Percentiles rank a stretch among this genome's conserved stretches.
Evolutionary conservation across 2,797 vertebrate species (phyloP).

Genomic region (Ceryle rudis): DNA sequence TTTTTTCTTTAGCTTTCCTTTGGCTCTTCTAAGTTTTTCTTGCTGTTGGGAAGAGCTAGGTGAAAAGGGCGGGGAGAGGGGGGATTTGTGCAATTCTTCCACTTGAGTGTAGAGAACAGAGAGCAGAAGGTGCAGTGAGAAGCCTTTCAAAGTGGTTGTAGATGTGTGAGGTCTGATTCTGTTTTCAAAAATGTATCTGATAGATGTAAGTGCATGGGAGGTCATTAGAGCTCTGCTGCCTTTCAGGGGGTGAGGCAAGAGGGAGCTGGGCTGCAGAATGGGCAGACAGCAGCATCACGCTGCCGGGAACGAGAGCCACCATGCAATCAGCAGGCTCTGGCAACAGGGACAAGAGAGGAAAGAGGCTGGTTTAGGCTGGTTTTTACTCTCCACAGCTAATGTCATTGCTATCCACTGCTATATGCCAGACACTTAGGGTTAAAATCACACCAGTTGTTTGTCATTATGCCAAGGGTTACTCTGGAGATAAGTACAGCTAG

Average conservation of each 20-base stretch:
- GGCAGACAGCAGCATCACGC: background rate
- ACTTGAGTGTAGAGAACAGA: slow-evolving; percentile 28
- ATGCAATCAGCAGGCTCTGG: background rate
- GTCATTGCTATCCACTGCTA: background rate
- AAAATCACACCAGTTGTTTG: background rate
- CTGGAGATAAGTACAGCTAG: background rate
- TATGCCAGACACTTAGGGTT: background rate
- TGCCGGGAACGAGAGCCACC: background rate
- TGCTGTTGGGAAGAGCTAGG: background rate
- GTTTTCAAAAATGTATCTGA: background rate
- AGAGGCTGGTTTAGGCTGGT: background rate
- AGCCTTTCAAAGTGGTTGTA: background rate
- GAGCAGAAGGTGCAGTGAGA: slow-evolving; percentile 20
- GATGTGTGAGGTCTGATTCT: slow-evolving; percentile 51
- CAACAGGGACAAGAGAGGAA: background rate
- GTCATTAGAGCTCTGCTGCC: background rate
- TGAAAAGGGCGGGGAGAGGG: background rate
- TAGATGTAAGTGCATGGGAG: slow-evolving; percentile 35
- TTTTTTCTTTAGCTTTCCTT: background rate
- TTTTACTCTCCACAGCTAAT: background rate
- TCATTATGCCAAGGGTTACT: background rate
- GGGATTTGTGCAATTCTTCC: background rate
- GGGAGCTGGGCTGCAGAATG: background rate
- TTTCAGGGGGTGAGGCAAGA: background rate
- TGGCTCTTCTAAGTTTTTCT: background rate